Percentiles rank a stretch among this genome's conserved stretches.
phyloP scores from a whole-genome alignment of 2,888 invertebrate species.

The Caradrina clavipalpis region DNA sequence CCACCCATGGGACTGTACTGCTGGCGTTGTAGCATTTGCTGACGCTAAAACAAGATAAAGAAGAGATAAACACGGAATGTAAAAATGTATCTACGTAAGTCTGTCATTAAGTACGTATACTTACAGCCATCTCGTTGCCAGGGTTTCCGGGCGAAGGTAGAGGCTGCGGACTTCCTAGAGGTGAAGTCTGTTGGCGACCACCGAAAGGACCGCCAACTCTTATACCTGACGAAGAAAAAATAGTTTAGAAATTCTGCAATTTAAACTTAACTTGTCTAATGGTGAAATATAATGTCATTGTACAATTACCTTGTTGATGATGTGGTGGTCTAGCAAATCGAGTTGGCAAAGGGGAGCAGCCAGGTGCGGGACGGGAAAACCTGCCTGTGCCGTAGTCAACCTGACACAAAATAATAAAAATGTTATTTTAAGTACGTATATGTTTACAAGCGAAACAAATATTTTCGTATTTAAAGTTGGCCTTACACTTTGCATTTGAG shows the following conservation, averaged over 20 bases:
- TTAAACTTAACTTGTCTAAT: not conserved
- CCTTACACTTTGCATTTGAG: constrained; percentile 87
- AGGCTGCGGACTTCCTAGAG: constrained; percentile 88
- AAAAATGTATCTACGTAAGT: not conserved
- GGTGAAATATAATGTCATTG: not conserved
- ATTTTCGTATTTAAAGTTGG: not conserved
- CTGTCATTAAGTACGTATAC: constrained; percentile 54
- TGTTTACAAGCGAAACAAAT: not conserved
- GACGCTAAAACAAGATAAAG: constrained; percentile 75
- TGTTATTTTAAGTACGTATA: not conserved
- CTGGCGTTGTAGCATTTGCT: constrained; percentile 87
- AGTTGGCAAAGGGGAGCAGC: constrained; percentile 85
- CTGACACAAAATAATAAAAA: constrained; percentile 59
- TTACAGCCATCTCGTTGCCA: constrained; percentile 84
- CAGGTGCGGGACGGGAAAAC: constrained; percentile 85
- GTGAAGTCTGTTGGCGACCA: constrained; percentile 86
- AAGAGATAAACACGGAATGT: not conserved
- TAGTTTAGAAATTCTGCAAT: not conserved
- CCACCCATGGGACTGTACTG: constrained; percentile 89
- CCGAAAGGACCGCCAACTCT: constrained; percentile 86
- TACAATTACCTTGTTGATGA: constrained; percentile 83
- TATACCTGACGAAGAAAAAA: constrained; percentile 77
- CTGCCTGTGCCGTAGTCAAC: constrained; percentile 82
- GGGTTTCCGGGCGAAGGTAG: constrained; percentile 87
- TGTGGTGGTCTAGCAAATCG: constrained; percentile 87